Conservation (phyloP, 2,113 vertebrate genomes). For the Choloepus hoffmanni region DNA sequence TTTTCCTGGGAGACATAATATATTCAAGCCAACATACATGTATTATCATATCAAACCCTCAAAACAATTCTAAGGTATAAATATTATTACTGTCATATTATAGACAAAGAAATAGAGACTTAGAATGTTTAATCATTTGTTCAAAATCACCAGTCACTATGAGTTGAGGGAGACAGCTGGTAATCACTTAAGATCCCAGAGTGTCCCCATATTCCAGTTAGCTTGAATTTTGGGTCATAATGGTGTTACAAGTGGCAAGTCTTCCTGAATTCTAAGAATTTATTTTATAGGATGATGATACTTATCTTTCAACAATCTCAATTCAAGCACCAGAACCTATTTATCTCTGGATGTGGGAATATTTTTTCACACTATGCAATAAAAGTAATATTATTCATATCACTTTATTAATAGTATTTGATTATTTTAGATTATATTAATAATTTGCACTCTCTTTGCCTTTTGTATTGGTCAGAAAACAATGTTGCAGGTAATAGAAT, state of each 20-base stretch:
- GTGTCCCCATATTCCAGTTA: neutral
- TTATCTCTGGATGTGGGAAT: neutral
- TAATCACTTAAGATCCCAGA: neutral
- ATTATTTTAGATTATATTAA: neutral
- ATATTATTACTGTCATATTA: neutral
- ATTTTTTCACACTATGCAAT: neutral
- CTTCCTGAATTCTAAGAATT: neutral
- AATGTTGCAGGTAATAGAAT: neutral
- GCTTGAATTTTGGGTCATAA: neutral
- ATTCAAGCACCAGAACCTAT: neutral
- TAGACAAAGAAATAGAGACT: neutral
- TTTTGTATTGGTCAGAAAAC: neutral
- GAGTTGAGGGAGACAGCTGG: neutral
- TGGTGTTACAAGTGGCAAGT: neutral
- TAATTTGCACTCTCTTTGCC: neutral
- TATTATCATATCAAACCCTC: neutral
- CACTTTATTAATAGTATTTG: neutral
- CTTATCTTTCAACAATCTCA: neutral
- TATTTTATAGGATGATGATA: neutral
- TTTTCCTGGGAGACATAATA: no score
- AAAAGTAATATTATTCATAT: neutral
- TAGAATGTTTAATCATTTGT: neutral
- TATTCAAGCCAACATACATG: no score
- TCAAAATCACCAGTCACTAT: neutral
- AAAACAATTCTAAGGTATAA: neutral